phyloP scores from a whole-genome alignment of 2,888 invertebrate genomes.

The Sphaerophoria taeniata region DNA sequence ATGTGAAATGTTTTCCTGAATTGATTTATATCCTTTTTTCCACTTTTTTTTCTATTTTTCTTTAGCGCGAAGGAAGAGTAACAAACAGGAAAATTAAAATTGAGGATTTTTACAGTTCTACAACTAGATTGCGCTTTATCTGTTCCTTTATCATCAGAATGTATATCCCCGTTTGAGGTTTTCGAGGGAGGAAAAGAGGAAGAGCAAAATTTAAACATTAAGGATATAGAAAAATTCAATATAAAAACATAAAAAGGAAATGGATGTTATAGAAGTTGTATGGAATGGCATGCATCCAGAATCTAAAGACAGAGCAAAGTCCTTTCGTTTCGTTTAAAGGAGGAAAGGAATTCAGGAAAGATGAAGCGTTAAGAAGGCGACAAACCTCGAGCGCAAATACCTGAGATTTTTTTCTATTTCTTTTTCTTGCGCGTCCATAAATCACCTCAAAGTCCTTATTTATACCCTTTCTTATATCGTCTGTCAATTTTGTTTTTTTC shows the following conservation, averaged over 20 bases:
- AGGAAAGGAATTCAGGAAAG: slow-evolving; percentile 49
- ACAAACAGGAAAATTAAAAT: not conserved
- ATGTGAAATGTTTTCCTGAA: slow-evolving; percentile 70
- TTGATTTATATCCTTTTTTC: slow-evolving; percentile 71
- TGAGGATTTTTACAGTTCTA: slow-evolving; percentile 54
- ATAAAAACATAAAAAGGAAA: slow-evolving; percentile 65
- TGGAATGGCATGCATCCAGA: slow-evolving; percentile 38
- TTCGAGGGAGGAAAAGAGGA: slow-evolving; percentile 2
- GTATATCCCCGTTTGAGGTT: no score
- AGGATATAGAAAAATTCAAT: slow-evolving; percentile 65
- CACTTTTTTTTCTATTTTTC: slow-evolving; percentile 11
- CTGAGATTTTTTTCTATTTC: slow-evolving; percentile 41
- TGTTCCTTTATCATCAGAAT: not conserved
- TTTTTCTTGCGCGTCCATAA: slow-evolving; percentile 46
- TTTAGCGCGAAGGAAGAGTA: slow-evolving; percentile 3
- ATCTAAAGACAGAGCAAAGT: not conserved
- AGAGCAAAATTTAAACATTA: not conserved
- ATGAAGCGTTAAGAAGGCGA: slow-evolving; percentile 68
- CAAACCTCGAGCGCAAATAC: slow-evolving; percentile 60
- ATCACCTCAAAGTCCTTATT: slow-evolving; percentile 66
- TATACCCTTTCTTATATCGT: slow-evolving; percentile 52
- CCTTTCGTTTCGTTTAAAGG: not conserved
- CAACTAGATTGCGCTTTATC: slow-evolving; percentile 31
- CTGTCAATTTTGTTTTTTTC: slow-evolving; percentile 60
- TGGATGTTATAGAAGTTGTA: slow-evolving; percentile 51